Percentiles rank a stretch among this genome's conserved stretches.
Evolutionary conservation across 2,797 vertebrate genomes (phyloP).

Genomic region (Decapterus maruadsi): DNA sequence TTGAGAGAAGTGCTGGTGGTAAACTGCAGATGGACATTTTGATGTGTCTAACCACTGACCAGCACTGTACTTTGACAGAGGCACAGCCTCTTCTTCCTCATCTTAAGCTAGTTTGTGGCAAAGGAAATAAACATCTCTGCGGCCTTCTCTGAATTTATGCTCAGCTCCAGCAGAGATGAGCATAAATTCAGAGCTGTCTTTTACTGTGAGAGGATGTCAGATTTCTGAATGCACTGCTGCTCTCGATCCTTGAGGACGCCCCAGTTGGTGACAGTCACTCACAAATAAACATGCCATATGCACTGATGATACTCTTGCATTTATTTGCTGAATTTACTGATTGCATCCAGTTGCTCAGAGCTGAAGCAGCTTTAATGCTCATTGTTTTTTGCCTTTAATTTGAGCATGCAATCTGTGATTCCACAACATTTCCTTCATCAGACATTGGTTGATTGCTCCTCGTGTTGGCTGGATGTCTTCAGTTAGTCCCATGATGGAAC

Average conservation of each 20-base stretch:
- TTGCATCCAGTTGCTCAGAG: slow-evolving; percentile 20
- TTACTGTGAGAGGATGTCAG: slow-evolving; percentile 58
- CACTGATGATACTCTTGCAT: slow-evolving; percentile 11
- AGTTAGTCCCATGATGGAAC: slow-evolving; percentile 31
- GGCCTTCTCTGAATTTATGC: slow-evolving; percentile 38
- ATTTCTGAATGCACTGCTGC: slow-evolving; percentile 69
- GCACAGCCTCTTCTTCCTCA: not conserved
- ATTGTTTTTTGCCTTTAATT: slow-evolving; percentile 11
- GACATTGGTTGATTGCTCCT: slow-evolving; percentile 25
- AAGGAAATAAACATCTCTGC: slow-evolving; percentile 44
- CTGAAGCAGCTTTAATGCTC: slow-evolving; percentile 1
- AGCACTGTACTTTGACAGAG: not conserved
- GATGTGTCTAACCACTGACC: slow-evolving; percentile 10
- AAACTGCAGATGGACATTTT: slow-evolving; percentile 2
- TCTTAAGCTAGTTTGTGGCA: slow-evolving; percentile 31
- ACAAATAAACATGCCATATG: slow-evolving; percentile 47
- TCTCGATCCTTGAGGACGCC: slow-evolving; percentile 47
- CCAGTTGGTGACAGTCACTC: slow-evolving; percentile 59
- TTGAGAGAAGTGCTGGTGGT: not conserved
- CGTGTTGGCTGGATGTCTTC: slow-evolving; percentile 28
- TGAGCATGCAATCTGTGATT: slow-evolving; percentile 4
- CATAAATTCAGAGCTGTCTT: slow-evolving; percentile 34
- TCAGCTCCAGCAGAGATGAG: slow-evolving; percentile 45
- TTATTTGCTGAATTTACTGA: slow-evolving; percentile 38
- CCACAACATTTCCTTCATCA: slow-evolving; percentile 21